Base-by-base conservation (phyloP, 1,140 invertebrate genomes). In the Trachymyrmex septentrionalis region DNA sequence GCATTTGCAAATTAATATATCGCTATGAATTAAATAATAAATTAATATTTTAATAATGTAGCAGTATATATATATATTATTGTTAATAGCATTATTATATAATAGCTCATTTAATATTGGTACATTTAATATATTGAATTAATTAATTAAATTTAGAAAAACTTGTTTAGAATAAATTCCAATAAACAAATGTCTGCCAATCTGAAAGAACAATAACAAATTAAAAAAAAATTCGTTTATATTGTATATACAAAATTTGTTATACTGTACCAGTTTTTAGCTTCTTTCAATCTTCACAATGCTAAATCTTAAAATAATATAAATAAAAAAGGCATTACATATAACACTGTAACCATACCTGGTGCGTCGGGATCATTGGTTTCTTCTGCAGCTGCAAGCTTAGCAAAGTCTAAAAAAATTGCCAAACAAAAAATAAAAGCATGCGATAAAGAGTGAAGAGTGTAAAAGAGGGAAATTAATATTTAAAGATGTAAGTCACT, bases 351-450 rank as follows among this genome's bases (percentile, higher is more conserved):
- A 67, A 64, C 27, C 94, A 85, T 95, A 95, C 94, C 94, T 95
- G 94, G 88, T 78, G 66, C 64, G 30, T 95, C 95, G 53, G 86
- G 76, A 88, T 95, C 94, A 88, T 86, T 91, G 82, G 87, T 86
- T 21, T 94, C 94, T 90, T 93, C 94, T 75, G 91, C 92, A 87
- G 93, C 94, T 94, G 93, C 93, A 94, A 95, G 91, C 90, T 94
- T 95, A 95, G 95, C 93, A 94, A 93, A 95, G 93, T 95, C 94
- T 95, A 95, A 94, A 95, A 93, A 93, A 93, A 94, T 93, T 91
- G 91, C 81, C 92, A 94, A 94, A 93, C 91, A 93, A 95, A 94
- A 91, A 85, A 93, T 94, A 94, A 94, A 94, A 94, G 94, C 94
- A 94, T 94, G 94, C 94, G 69, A 92, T 93, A 93, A 92, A 93